Conservation (phyloP, 1,140 invertebrate genomes). For the Bombus fervidus region DNA sequence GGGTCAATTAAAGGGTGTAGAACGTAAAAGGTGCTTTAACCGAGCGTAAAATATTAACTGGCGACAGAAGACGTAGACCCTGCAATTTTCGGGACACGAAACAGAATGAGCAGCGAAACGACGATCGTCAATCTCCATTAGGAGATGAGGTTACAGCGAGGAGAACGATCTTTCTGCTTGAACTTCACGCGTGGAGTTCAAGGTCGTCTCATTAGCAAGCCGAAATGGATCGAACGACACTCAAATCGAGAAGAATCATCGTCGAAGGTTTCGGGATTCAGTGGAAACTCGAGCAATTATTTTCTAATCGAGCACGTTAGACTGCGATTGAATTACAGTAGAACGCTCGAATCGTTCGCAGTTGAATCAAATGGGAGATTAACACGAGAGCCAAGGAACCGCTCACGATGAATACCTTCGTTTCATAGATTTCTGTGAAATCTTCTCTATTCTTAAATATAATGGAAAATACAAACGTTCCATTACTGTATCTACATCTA, state of each 20-base stretch:
- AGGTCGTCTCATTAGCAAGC: background rate
- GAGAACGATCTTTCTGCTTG: background rate
- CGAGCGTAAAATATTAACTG: background rate
- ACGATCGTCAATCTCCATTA: constrained; percentile 6
- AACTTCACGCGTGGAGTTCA: background rate
- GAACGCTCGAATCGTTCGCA: background rate
- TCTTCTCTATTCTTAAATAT: background rate
- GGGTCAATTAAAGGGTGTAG: too few species aligned
- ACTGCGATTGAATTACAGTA: background rate
- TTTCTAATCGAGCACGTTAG: constrained; percentile 16
- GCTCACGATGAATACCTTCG: background rate
- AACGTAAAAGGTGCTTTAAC: background rate
- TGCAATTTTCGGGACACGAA: background rate
- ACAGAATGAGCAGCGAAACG: background rate
- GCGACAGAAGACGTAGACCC: background rate
- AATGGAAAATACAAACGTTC: too few species aligned
- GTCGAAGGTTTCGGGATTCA: constrained; percentile 15
- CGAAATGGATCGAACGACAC: constrained; percentile 29
- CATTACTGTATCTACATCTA: too few species aligned
- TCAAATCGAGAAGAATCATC: constrained; percentile 3
- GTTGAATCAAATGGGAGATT: background rate
- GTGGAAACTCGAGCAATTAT: constrained; percentile 10
- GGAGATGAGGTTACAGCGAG: background rate
- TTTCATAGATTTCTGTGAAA: too few species aligned
- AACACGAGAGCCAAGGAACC: background rate